A percentile compares a stretch with the other conserved stretches of the same genome.
Conservation (phyloP, 2,113 vertebrate genomes). For the Sturnus vulgaris region DNA sequence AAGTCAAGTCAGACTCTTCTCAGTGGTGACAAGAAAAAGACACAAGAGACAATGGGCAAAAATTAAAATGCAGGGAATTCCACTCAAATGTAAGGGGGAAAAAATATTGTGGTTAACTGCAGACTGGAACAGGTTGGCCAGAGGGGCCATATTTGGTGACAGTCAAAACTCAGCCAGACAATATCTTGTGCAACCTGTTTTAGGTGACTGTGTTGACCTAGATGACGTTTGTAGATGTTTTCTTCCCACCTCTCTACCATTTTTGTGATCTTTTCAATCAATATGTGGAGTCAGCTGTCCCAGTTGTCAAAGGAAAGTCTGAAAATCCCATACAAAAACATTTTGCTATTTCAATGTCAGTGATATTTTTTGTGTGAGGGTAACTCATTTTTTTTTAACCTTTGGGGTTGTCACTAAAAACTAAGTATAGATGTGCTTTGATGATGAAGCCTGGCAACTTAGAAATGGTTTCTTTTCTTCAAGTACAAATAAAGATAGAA, state of each 20-base stretch:
- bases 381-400: background rate
- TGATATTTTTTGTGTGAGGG: background rate
- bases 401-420: background rate
- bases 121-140: background rate
- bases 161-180: background rate
- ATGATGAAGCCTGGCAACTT: background rate
- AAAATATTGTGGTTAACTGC: background rate
- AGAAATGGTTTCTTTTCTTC: background rate
- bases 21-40: background rate
- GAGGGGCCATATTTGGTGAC: background rate
- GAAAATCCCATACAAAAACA: background rate
- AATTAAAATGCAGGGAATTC: background rate
- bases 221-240: background rate
- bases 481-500: background rate
- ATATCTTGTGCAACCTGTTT: background rate
- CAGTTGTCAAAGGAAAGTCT: background rate
- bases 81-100: background rate
- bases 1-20: background rate
- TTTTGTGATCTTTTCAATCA: background rate
- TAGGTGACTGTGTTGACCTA: background rate
- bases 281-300: background rate
- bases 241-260: background rate
- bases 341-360: background rate
- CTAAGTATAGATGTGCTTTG: conserved; percentile 1
- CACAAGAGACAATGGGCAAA: background rate